Conservation (phyloP, 1,140 invertebrate species). For the Bombyx mori region DNA sequence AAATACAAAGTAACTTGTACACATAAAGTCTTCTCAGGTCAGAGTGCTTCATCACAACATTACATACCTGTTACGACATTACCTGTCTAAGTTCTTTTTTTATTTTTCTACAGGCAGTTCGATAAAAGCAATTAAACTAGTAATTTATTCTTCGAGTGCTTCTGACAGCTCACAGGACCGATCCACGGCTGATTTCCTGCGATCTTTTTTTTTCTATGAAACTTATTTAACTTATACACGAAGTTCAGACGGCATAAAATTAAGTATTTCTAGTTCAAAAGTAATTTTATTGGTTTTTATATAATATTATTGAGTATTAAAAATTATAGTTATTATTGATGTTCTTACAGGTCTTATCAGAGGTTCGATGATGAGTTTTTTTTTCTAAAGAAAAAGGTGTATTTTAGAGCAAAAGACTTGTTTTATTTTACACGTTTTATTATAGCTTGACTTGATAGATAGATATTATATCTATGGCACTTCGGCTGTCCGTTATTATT, state of each 20-base stretch:
- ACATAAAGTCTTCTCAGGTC: background rate
- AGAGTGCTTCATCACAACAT: background rate
- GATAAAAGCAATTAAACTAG: constrained; percentile 8
- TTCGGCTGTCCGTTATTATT: too few relatives aligned
- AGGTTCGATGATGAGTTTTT: too few relatives aligned
- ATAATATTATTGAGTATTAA: background rate
- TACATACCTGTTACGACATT: background rate
- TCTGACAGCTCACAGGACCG: constrained; percentile 3
- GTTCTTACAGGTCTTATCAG: background rate
- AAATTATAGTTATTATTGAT: background rate
- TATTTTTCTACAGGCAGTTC: constrained; percentile 2
- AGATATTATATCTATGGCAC: too few relatives aligned
- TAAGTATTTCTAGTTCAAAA: too few relatives aligned
- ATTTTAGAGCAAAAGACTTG: too few relatives aligned
- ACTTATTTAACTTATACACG: constrained; percentile 14
- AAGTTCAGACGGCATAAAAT: too few relatives aligned
- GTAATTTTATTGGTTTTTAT: background rate
- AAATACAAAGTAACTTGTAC: background rate
- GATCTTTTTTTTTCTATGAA: constrained; percentile 6
- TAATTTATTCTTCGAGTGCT: constrained; percentile 9
- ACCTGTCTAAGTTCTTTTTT: background rate
- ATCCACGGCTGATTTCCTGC: background rate
- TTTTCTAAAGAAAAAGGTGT: too few relatives aligned
- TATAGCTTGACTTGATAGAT: too few relatives aligned
- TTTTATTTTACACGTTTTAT: too few relatives aligned